Conservation (phyloP, 2,797 vertebrate species). For the Rhabdophis nuchalis region DNA sequence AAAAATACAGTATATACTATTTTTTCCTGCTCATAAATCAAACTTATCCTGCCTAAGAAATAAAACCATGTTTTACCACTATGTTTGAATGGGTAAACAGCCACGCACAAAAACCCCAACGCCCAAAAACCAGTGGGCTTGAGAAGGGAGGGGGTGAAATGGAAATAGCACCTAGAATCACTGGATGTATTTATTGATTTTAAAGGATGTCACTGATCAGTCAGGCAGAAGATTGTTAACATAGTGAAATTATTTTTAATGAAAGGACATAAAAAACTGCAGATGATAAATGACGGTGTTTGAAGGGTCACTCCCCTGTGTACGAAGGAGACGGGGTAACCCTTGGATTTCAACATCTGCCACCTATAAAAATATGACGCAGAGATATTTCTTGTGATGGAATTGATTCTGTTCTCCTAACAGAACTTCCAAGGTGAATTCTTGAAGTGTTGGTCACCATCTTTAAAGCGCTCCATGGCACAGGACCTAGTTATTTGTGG, state of each 20-base stretch:
- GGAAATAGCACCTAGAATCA: neutral
- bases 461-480: too few species aligned
- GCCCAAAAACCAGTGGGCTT: neutral
- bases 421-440: neutral
- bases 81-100: neutral
- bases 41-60: neutral
- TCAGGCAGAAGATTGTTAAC: neutral
- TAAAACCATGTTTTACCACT: neutral
- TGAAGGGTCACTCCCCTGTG: neutral
- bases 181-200: neutral
- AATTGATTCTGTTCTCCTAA: neutral
- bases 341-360: neutral
- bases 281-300: neutral
- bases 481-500: too few species aligned
- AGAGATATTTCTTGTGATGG: neutral
- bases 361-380: neutral
- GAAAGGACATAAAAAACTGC: neutral
- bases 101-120: neutral
- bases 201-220: neutral
- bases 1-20: neutral
- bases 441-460: too few species aligned
- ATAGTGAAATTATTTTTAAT: neutral
- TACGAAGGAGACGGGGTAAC: neutral
- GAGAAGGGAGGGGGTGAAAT: neutral
- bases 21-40: neutral